Conservation (phyloP, 1,140 invertebrate genomes). For the Arion vulgaris region DNA sequence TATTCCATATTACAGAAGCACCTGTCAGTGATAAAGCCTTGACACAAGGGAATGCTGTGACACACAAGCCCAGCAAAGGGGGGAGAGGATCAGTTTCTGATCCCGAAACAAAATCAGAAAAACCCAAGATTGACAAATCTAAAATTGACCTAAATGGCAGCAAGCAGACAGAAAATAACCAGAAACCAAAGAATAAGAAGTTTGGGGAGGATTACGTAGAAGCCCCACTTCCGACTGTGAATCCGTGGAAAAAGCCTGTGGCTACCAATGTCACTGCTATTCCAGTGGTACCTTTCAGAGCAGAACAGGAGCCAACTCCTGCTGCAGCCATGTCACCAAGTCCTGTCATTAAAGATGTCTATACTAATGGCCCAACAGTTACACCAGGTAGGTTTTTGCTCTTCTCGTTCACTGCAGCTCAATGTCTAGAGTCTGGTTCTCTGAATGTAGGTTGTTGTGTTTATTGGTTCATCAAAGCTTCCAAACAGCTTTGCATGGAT, state of each 20-base stretch:
- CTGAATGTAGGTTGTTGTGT: too few relatives aligned
- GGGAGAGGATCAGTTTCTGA: not conserved
- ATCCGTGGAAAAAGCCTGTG: slow-evolving; percentile 28
- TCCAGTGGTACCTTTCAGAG: not conserved
- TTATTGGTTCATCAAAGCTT: too few relatives aligned
- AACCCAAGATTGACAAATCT: not conserved
- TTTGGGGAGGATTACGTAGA: slow-evolving; percentile 36
- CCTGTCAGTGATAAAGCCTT: not conserved
- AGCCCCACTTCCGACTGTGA: slow-evolving; percentile 21
- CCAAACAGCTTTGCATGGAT: too few relatives aligned
- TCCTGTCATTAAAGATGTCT: not conserved
- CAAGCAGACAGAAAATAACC: slow-evolving; percentile 2
- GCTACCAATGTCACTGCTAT: not conserved
- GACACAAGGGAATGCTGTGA: too few relatives aligned
- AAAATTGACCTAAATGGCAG: slow-evolving; percentile 24
- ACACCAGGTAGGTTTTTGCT: not conserved
- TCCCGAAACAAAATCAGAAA: slow-evolving; percentile 3
- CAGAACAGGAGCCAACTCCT: not conserved
- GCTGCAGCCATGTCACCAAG: not conserved
- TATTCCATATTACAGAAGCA: not conserved
- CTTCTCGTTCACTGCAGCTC: too few relatives aligned
- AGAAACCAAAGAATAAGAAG: slow-evolving; percentile 27
- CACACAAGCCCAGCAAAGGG: not conserved
- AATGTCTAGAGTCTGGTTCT: too few relatives aligned
- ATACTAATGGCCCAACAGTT: not conserved